Conservation (phyloP, 2,113 vertebrate genomes). For the Poecile atricapillus region DNA sequence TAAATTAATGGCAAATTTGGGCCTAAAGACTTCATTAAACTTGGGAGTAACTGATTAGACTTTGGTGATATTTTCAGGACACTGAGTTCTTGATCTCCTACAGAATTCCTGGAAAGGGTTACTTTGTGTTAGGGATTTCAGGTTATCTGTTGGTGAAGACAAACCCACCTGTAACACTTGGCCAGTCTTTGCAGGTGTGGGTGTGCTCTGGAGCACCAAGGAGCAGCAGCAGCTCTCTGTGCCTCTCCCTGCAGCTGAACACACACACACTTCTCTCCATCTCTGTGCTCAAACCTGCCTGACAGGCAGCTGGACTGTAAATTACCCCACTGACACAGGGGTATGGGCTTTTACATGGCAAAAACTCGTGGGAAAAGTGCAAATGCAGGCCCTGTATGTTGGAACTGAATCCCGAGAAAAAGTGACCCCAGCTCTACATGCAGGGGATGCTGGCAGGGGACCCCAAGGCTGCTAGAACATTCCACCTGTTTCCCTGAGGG, state of each 20-base stretch:
- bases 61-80: background rate
- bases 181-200: accelerated
- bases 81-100: background rate
- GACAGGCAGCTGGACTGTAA: accelerated
- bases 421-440: accelerated
- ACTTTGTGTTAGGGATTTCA: background rate
- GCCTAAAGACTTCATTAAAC: conserved; percentile 41
- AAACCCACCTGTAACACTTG: background rate
- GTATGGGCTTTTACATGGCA: background rate
- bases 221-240: background rate
- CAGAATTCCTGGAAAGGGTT: background rate
- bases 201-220: background rate
- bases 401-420: background rate
- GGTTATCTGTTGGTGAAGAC: background rate
- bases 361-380: background rate
- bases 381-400: background rate
- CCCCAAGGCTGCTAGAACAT: background rate
- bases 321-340: background rate
- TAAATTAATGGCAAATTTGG: conserved; percentile 32
- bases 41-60: background rate
- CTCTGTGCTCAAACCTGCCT: background rate
- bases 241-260: background rate
- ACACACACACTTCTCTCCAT: accelerated
- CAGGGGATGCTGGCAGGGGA: background rate
- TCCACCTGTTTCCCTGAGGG: background rate